Percentiles rank a stretch among this genome's conserved stretches.
Evolutionary conservation across 1,140 invertebrate species (phyloP).

Genomic region (Nymphalis io): DNA sequence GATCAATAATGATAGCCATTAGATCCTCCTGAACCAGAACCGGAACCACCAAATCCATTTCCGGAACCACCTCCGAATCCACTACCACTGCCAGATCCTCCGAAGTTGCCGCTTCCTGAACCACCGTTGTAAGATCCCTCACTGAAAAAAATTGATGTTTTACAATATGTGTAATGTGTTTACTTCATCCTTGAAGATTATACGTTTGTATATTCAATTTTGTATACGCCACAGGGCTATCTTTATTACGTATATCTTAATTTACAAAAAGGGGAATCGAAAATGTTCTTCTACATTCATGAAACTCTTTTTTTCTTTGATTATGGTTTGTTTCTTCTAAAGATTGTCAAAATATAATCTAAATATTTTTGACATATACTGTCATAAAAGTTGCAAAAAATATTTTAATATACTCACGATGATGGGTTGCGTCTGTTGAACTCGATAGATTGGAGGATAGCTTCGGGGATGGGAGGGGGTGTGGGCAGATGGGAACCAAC

Average conservation of each 20-base stretch:
- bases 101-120: slow-evolving; percentile 32
- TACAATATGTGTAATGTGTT: neutral
- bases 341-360: too few relatives aligned
- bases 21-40: slow-evolving; percentile 45
- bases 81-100: slow-evolving; percentile 33
- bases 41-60: slow-evolving; percentile 39
- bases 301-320: too few relatives aligned
- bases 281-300: too few relatives aligned
- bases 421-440: slow-evolving; percentile 65
- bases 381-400: too few relatives aligned
- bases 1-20: slow-evolving; percentile 66
- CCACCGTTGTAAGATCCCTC: slow-evolving; percentile 55
- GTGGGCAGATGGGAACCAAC: slow-evolving; percentile 88
- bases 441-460: slow-evolving; percentile 69
- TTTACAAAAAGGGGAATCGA: too few relatives aligned
- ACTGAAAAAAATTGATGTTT: slow-evolving; percentile 15
- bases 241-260: too few relatives aligned
- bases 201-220: too few relatives aligned
- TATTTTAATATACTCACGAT: slow-evolving; percentile 43
- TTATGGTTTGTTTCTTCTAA: too few relatives aligned
- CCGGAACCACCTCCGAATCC: slow-evolving; percentile 34
- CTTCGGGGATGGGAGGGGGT: slow-evolving; percentile 86
- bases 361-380: too few relatives aligned
- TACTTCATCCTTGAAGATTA: neutral
- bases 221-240: too few relatives aligned